A percentile compares a stretch with the other conserved stretches of the same genome.
Evolutionary conservation across 2,797 vertebrate species (phyloP).

Genomic region (Leucoraja ocellata): DNA sequence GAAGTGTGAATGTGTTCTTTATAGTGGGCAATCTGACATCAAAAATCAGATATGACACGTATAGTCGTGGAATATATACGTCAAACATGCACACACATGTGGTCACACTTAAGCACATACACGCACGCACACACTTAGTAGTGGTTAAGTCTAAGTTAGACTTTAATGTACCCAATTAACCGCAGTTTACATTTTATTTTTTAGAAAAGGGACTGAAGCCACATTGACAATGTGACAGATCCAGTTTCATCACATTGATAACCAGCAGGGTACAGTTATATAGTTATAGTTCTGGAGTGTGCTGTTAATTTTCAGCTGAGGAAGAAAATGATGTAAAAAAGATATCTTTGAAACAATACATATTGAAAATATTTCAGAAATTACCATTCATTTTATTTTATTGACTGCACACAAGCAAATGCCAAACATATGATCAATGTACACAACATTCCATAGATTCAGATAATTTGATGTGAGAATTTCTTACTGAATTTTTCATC

Average conservation of each 20-base stretch:
- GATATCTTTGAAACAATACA: neutral
- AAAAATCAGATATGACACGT: neutral
- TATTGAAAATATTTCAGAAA: neutral
- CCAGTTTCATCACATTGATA: neutral
- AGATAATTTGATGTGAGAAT: neutral
- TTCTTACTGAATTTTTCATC: neutral
- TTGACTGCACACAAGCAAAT: neutral
- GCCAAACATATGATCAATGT: neutral
- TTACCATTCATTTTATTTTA: neutral
- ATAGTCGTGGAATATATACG: neutral
- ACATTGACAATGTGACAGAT: neutral
- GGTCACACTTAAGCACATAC: neutral
- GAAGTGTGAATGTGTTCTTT: neutral
- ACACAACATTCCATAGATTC: neutral
- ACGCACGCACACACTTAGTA: neutral
- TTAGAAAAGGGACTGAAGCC: neutral
- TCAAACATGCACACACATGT: neutral
- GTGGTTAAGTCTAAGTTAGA: neutral
- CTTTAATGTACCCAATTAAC: constrained; percentile 26
- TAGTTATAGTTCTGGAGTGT: neutral
- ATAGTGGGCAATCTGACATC: neutral
- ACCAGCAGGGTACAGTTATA: neutral
- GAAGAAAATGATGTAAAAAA: neutral
- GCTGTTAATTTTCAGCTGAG: neutral
- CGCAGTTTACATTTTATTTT: neutral